Evolutionary conservation across 2,888 invertebrate genomes (phyloP), one percentile per base, ranked within the genome.

Genomic region (Agrilus biguttatus): DNA sequence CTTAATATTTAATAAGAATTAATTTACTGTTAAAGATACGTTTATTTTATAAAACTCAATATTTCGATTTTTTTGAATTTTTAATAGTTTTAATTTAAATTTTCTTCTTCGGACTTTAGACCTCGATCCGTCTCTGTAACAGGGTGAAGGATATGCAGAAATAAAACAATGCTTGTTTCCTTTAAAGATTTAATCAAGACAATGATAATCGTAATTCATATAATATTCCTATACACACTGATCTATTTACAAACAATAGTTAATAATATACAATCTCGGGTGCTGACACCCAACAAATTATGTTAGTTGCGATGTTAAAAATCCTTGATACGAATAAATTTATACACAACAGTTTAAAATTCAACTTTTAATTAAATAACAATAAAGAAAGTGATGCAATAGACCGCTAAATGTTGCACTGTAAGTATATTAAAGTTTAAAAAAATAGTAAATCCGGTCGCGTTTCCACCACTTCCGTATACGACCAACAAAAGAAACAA

Each of bases 151-250:
- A 43, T 44, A 43, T 12, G 37, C 38, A 47, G 51, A 46, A 50
- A 50, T 52, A 56, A 55, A 51, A 52, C 47, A 47, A 47, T 43
- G 46, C 44, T 51, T 60, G 58, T 63, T 61, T 62, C 58, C 63
- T 64, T 66, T 66, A 66, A 65, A 66, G 59, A 60, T 65, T 67
- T 66, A 67, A 66, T 67, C 60, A 67, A 66, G 68, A 68, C 68
- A 68, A 66, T 67, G 60, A 65, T 64, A 62, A 63, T 65, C 57
- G 62, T 53, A 53, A 28, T 28, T 28, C 28, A 53, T 65, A 61
- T 61, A 66, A 61, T 63, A 59, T 61, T 64, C 63, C 66, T 68
- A 68, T 69, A 67, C 69, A 65, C 65, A 68, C 64, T 64, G 62
- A 67, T 53, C 60, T 69, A 68, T 69, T 59, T 68, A 68, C 68